A percentile compares a stretch with the other conserved stretches of the same genome.
phyloP scores from a whole-genome alignment of 2,888 invertebrate species.

The Cephus pulcher region DNA sequence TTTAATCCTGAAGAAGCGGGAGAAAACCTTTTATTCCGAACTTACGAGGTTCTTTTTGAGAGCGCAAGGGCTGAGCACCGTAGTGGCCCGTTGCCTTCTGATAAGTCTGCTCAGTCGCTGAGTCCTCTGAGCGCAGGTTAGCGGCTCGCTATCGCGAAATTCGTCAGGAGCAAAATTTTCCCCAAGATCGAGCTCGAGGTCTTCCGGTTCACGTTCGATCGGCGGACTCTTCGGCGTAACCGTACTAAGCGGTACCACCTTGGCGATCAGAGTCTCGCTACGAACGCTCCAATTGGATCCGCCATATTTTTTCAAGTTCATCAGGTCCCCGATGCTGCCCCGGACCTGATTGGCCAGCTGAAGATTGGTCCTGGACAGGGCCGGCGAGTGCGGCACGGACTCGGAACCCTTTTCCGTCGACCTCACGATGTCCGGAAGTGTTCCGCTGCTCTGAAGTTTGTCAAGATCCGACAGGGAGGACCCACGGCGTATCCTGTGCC shows the following conservation, averaged over 20 bases:
- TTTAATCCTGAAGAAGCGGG: neutral
- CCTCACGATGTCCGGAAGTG: constrained; percentile 67
- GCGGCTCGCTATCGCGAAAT: constrained; percentile 55
- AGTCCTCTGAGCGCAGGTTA: constrained; percentile 78
- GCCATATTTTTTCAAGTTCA: constrained; percentile 81
- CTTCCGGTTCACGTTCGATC: constrained; percentile 46
- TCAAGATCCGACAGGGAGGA: constrained; percentile 81
- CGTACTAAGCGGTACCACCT: constrained; percentile 79
- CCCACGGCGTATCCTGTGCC: constrained; percentile 73
- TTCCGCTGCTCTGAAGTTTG: constrained; percentile 67
- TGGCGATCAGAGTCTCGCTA: constrained; percentile 79
- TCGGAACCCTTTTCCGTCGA: constrained; percentile 66
- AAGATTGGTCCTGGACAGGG: constrained; percentile 67
- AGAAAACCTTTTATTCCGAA: constrained; percentile 11
- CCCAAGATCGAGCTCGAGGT: constrained; percentile 18
- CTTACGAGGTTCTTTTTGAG: constrained; percentile 35
- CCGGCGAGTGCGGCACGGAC: constrained; percentile 70
- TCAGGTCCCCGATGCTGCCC: constrained; percentile 82
- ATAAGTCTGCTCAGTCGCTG: constrained; percentile 76
- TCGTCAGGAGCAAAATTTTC: constrained; percentile 31
- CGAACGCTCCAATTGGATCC: constrained; percentile 78
- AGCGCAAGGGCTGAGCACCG: constrained; percentile 54
- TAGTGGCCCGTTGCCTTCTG: constrained; percentile 72
- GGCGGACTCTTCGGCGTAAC: constrained; percentile 72
- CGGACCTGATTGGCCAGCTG: constrained; percentile 51